Evolutionary conservation across 2,888 invertebrate genomes (phyloP).

Genomic region (Dione juno): DNA sequence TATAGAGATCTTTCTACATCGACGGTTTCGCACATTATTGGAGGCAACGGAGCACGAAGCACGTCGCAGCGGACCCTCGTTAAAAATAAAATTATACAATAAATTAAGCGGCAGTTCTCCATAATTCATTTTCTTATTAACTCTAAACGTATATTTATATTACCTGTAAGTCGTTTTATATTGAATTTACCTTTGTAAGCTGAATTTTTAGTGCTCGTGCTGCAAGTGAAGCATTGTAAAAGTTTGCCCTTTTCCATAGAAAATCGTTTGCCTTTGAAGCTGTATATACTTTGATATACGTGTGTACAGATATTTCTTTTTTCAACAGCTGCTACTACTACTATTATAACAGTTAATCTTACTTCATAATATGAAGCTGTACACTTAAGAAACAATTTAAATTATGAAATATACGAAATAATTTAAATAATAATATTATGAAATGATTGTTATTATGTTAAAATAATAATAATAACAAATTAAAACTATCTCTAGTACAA

Average conservation of each 20-base stretch:
- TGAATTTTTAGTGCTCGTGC: conserved; percentile 8
- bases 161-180: conserved; percentile 32
- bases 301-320: not conserved
- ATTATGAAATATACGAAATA: no score
- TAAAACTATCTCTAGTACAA: no score
- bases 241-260: not conserved
- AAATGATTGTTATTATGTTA: no score
- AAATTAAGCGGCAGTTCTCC: conserved; percentile 55
- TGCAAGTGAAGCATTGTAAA: conserved; percentile 15
- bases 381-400: no score
- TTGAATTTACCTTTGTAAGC: conserved; percentile 22
- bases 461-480: no score
- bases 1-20: conserved; percentile 62
- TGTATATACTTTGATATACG: not conserved
- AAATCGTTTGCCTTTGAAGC: conserved; percentile 17
- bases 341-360: not conserved
- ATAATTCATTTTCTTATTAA: conserved; percentile 43
- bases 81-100: conserved; percentile 76
- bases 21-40: conserved; percentile 66
- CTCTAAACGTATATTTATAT: conserved; percentile 27
- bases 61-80: conserved; percentile 65
- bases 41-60: conserved; percentile 67
- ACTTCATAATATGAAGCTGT: not conserved
- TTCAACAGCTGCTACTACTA: not conserved
- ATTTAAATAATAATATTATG: no score